Evolutionary conservation across 2,888 invertebrate genomes (phyloP).

Genomic region (Sarcophaga caerulescens): DNA sequence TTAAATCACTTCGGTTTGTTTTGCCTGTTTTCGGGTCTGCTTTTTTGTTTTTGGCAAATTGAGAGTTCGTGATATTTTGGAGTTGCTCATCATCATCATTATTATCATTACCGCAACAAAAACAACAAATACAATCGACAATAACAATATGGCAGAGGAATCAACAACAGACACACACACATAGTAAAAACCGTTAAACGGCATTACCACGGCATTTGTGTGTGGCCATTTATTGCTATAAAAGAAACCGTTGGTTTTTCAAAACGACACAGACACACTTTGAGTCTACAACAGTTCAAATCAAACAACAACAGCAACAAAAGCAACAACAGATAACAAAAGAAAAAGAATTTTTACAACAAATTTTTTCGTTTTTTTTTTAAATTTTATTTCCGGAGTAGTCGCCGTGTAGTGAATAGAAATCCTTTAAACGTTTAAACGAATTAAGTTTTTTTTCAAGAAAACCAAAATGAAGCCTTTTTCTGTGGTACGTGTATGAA

Average conservation of each 20-base stretch:
- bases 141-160: conserved; percentile 6
- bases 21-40: neutral
- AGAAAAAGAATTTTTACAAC: conserved; percentile 59
- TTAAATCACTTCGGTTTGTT: neutral
- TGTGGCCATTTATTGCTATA: conserved; percentile 74
- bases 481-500: conserved; percentile 77
- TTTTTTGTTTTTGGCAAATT: conserved; percentile 38
- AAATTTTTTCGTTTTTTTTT: conserved; percentile 25
- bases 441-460: conserved; percentile 19
- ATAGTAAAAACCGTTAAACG: conserved; percentile 13
- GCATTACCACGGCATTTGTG: conserved; percentile 25
- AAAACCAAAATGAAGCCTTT: conserved; percentile 77
- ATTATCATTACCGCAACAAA: conserved; percentile 23
- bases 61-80: conserved; percentile 62
- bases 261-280: conserved; percentile 78
- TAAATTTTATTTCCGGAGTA: conserved; percentile 19
- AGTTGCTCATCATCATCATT: conserved; percentile 52
- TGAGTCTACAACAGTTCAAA: conserved; percentile 60
- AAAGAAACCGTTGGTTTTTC: conserved; percentile 79
- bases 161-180: conserved; percentile 14
- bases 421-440: conserved; percentile 59
- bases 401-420: conserved; percentile 25
- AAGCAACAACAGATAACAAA: neutral
- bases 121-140: conserved; percentile 14
- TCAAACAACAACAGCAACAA: neutral